Evolutionary conservation across 2,888 invertebrate genomes (phyloP), one percentile per base, ranked within the genome.

Genomic region (Exephanes ischioxanthus): DNA sequence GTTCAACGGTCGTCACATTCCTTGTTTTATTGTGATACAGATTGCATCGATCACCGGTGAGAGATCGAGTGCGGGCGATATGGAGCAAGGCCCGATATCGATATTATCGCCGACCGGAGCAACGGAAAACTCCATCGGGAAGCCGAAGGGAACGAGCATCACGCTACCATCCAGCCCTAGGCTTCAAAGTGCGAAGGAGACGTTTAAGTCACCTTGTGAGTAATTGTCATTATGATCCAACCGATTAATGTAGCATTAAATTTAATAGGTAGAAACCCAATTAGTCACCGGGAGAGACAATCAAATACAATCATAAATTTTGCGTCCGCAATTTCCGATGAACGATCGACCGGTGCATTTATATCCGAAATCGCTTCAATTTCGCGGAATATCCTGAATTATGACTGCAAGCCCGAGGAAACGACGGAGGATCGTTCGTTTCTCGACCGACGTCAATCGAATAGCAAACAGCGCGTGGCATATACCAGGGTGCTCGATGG

Each of bases 61-160:
- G 11, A 76, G 68, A 22, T 66, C 84, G 61, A 76, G n/a, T 26
- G 14, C 63, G 53, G 19, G 14, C 72, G 84, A 90, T 41, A 92
- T 92, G 92, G 92, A 92, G 76, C 92, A 90, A 79, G 84, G 87
- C n/a, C 78, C 84, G n/a, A 86, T 91, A 71, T 91, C 92, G 81
- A 91, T 91, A 86, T 91, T 92, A 84, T 87, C 92, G 53, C 87
- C 91, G 19, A 78, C 87, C 58, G 88, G 86, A 26, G 85, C 90
- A 26, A 88, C 89, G 7, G 92, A 92, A 70, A 89, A 81, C 78
- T 80, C 88, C 3, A 77, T 66, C 19, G 87, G 87, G 6, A 92
- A 88, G 53, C 76, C 72, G 4, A 89, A 92, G 48, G 79, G 88
- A 53, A 89, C 89, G 66, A 90, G 87, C 68, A 90, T 90, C 73